A percentile compares a stretch with the other conserved stretches of the same genome.
These are phyloP conservation scores for Podilymbus podiceps DNA, from an alignment of 2,113 vertebrate genomes.

Conservation along the genomic window DNA sequence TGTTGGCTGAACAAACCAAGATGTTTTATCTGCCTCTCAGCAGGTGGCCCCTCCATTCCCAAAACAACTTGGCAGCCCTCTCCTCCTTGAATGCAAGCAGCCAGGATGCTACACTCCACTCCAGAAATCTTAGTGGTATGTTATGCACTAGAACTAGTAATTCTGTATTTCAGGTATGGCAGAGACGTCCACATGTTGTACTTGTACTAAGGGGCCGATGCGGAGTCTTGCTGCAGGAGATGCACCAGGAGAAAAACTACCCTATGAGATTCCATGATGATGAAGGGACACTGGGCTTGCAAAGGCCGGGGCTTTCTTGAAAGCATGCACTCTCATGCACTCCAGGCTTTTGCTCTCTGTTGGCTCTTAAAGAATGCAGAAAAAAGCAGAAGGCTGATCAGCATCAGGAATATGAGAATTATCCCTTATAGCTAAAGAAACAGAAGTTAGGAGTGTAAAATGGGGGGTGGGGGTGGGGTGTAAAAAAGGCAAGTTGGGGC, in stretches of 20 bases:
- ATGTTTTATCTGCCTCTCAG: neutral
- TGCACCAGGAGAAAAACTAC: neutral
- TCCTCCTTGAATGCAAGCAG: neutral
- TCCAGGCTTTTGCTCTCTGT: neutral
- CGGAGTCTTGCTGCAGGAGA: neutral
- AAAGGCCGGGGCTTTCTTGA: neutral
- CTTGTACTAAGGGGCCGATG: neutral
- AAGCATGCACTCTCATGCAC: accelerated
- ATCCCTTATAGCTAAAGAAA: neutral
- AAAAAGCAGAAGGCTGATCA: neutral
- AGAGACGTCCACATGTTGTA: neutral
- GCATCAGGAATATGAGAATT: neutral
- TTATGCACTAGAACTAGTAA: neutral
- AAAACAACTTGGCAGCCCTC: neutral
- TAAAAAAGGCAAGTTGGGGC: neutral
- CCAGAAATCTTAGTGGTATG: neutral
- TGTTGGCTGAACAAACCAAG: neutral
- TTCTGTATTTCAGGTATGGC: neutral
- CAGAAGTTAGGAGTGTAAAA: neutral
- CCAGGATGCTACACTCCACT: neutral
- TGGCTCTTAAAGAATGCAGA: neutral
- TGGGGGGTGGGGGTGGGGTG: too few species aligned
- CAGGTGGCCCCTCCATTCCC: neutral
- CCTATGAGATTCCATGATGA: neutral
- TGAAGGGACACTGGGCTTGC: neutral